phyloP scores from a whole-genome alignment of 2,797 vertebrate genomes.

The Hozukius guyotensis region DNA sequence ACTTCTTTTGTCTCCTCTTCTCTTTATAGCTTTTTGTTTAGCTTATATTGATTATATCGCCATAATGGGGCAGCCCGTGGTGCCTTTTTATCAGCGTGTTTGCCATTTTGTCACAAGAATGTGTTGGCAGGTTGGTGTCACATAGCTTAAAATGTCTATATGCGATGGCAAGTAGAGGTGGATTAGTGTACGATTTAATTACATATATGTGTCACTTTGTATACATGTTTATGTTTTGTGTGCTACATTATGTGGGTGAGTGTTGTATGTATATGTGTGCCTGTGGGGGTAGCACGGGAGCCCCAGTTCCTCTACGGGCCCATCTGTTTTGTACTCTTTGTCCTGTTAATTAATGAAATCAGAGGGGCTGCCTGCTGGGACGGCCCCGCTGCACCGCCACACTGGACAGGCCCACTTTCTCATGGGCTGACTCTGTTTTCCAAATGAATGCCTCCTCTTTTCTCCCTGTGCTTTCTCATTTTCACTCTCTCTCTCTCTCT shows the following conservation, averaged over 20 bases:
- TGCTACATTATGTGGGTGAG: conserved; percentile 35
- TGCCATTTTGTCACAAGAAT: conserved; percentile 52
- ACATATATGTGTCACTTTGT: conserved; percentile 29
- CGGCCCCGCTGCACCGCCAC: conserved; percentile 68
- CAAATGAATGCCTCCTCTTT: conserved; percentile 72
- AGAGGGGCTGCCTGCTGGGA: conserved; percentile 83
- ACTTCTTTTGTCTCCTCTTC: conserved; percentile 57
- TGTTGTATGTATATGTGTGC: conserved; percentile 21
- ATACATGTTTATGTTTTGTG: conserved; percentile 23
- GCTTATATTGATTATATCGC: conserved; percentile 64
- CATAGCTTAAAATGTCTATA: conserved; percentile 9
- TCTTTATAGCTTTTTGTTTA: conserved; percentile 65
- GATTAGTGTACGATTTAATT: conserved; percentile 2
- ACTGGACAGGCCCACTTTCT: conserved; percentile 79
- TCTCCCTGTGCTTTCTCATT: conserved; percentile 47
- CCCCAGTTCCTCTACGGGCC: conserved; percentile 76
- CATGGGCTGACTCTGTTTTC: conserved; percentile 75
- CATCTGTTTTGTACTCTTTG: conserved; percentile 85
- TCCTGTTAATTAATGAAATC: conserved; percentile 86
- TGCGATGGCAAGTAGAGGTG: background rate
- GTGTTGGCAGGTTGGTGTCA: conserved; percentile 49
- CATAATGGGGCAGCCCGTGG: conserved; percentile 51
- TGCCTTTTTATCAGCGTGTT: conserved; percentile 40
- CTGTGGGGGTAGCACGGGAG: conserved; percentile 70
- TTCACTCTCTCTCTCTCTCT: background rate